Base-by-base conservation (phyloP, 2,888 invertebrate species). In the Xanthorhoe spadicearia region DNA sequence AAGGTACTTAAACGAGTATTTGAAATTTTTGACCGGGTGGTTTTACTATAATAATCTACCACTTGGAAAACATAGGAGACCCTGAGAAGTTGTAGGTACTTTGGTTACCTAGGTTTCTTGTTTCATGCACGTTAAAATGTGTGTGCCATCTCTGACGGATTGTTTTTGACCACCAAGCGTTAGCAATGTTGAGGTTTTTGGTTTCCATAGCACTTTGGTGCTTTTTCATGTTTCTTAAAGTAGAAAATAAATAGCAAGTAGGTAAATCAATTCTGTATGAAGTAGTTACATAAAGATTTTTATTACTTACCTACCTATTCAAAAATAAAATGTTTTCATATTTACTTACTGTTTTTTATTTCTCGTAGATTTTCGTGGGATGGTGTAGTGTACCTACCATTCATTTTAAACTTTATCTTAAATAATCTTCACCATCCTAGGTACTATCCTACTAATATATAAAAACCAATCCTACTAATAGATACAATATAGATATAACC, bases 301-400 rank as follows among this genome's bases (percentile, higher is more conserved):
- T 19, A 64, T 48, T 23, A 23, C 1, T 1, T 23, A 23, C 2
- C 2, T 23, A 23, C 23, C 4, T 23, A 23, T 53, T 9, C 23
- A 9, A 64, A 64, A 65, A 56, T 61, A 61, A 65, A 35, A 56
- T 57, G 52, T 57, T 66, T 57, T 49, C 19, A 5, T 17, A 48
- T 17, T 17, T 7, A 7, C 17, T 48, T 5, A 0, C 17, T n/a
- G n/a, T 48, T 48, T 48, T 13, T 48, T 48, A 43, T 13, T 13
- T n/a, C n/a, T n/a, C n/a, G 38, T 43, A 43, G 13, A 0, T 32
- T 23, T 23, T 23, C 4, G 23, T 23, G 23, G 2, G 23, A 1
- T 23, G n/a, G 5, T 28, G 28, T 28, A 28, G 5, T 28, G 28
- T 28, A 28, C 28, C n/a, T n/a, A n/a, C n/a, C n/a, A n/a, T n/a